These are phyloP conservation scores for Trichogramma evanescens DNA, from an alignment of 2,888 invertebrate species.

Conservation along the genomic window DNA sequence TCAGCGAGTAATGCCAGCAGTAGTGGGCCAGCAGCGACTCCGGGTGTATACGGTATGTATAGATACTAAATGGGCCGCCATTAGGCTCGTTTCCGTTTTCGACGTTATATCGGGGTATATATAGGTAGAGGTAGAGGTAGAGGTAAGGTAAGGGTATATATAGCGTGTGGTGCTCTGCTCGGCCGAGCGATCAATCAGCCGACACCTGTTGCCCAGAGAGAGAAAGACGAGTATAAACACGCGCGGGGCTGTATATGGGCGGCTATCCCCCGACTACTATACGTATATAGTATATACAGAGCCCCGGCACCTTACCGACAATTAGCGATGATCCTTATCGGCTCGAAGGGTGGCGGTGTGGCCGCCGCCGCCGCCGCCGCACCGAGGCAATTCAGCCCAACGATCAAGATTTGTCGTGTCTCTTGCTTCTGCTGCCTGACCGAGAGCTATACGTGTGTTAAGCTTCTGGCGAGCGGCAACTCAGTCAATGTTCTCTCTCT, in stretches of 20 bases:
- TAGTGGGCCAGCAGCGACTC: not conserved
- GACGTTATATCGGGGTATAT: slow-evolving; percentile 42
- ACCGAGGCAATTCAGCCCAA: no score
- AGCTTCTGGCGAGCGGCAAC: no score
- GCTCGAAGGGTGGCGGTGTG: not conserved
- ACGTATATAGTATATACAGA: not conserved
- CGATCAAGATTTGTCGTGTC: no score
- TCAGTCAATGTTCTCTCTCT: no score
- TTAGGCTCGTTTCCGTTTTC: slow-evolving; percentile 38
- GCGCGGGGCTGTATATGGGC: no score
- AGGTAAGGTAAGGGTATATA: slow-evolving; percentile 20
- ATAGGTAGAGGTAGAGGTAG: slow-evolving; percentile 38
- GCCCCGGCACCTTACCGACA: slow-evolving; percentile 26
- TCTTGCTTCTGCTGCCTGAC: slow-evolving; percentile 6
- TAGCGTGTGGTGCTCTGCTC: slow-evolving; percentile 32
- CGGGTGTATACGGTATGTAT: not conserved
- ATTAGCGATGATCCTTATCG: slow-evolving; percentile 46
- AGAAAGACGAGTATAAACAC: no score
- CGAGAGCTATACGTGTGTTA: not conserved
- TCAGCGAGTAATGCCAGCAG: no score
- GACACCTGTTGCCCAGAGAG: slow-evolving; percentile 44
- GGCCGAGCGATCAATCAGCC: slow-evolving; percentile 45
- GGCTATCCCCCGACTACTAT: slow-evolving; percentile 23
- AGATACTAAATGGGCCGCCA: slow-evolving; percentile 32
- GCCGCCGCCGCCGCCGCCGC: not conserved